Percentiles rank a stretch among this genome's conserved stretches.
Conservation (phyloP, 2,113 vertebrate genomes). For the Todiramphus chloris region DNA sequence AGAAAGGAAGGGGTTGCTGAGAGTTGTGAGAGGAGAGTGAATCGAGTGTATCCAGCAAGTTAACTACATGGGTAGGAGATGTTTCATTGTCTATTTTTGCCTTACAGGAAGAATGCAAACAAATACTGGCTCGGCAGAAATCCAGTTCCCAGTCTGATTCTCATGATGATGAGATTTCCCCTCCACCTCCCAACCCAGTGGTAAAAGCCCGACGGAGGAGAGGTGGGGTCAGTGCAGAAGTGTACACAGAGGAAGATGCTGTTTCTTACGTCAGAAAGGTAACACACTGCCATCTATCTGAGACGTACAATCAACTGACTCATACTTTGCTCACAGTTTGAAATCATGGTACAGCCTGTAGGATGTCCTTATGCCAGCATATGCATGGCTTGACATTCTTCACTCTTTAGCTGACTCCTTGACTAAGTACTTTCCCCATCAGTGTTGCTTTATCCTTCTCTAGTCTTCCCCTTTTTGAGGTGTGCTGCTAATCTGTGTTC, state of each 20-base stretch:
- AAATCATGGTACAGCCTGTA: neutral
- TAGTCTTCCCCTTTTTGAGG: neutral
- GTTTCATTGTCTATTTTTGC: neutral
- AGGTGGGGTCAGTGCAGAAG: conserved; percentile 94
- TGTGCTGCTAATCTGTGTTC: neutral
- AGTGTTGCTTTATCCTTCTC: neutral
- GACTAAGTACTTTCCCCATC: neutral
- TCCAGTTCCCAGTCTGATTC: conserved; percentile 93
- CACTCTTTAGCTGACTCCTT: neutral
- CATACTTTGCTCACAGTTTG: neutral
- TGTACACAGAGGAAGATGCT: conserved; percentile 96
- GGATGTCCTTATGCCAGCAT: neutral
- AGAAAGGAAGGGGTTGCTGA: neutral
- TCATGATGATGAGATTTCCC: conserved; percentile 92
- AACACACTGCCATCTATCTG: neutral
- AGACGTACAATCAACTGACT: rapidly evolving
- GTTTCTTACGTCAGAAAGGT: conserved; percentile 98
- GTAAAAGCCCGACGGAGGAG: conserved; percentile 89
- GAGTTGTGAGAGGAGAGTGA: neutral
- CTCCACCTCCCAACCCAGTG: conserved; percentile 89
- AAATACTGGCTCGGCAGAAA: conserved; percentile 93
- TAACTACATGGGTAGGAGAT: neutral
- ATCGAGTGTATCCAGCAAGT: neutral
- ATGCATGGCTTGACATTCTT: neutral
- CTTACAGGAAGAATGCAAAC: conserved; percentile 92